These are phyloP conservation scores for Sinocyclocheilus rhinocerous DNA, from an alignment of 2,113 vertebrate genomes.

Conservation along the genomic window DNA sequence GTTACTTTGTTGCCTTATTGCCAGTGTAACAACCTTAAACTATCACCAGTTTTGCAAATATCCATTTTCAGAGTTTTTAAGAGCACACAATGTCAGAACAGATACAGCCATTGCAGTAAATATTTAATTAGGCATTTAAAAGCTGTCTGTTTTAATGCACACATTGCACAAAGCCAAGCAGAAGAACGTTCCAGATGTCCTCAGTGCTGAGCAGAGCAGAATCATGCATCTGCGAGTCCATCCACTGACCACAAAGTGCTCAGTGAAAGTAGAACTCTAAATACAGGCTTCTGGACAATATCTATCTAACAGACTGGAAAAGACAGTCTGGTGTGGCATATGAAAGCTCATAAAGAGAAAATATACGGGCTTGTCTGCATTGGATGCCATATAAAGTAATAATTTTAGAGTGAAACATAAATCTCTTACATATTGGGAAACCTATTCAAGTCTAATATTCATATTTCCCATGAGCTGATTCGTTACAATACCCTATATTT, in stretches of 20 bases:
- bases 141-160: conserved; percentile 1
- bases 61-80: background rate
- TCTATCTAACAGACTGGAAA: conserved; percentile 16
- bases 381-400: background rate
- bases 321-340: background rate
- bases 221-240: background rate
- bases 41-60: too few relatives aligned
- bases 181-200: background rate
- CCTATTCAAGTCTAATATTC: background rate
- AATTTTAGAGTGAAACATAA: background rate
- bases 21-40: too few relatives aligned
- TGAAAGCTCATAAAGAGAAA: background rate
- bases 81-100: background rate
- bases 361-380: background rate
- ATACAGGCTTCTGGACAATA: conserved; percentile 5
- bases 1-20: too few relatives aligned
- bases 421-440: background rate
- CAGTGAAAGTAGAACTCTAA: conserved; percentile 21
- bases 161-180: background rate
- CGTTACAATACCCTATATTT: too few relatives aligned
- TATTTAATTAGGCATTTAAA: conserved; percentile 1
- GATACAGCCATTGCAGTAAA: background rate
- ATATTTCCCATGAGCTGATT: too few relatives aligned
- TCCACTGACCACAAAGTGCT: conserved; percentile 8
- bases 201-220: conserved; percentile 5